Evolutionary conservation across 2,113 vertebrate genomes (phyloP).

Genomic region (Tricholaema leucomelas): DNA sequence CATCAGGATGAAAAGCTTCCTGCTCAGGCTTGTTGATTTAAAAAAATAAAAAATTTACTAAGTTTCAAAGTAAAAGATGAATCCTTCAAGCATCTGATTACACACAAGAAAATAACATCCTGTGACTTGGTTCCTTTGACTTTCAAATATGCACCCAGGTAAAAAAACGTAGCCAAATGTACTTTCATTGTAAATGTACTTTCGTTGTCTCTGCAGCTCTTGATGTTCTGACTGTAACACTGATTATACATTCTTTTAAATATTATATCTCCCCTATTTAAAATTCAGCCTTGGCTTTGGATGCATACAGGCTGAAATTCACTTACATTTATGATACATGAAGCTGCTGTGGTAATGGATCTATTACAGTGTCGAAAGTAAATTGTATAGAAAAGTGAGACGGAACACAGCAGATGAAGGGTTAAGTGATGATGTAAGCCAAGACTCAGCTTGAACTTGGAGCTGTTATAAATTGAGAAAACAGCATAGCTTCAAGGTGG

Average conservation of each 20-base stretch:
- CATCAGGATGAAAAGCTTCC: neutral
- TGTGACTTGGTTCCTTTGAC: neutral
- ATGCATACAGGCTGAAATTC: neutral
- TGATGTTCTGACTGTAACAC: neutral
- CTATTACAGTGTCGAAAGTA: neutral
- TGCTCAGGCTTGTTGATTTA: neutral
- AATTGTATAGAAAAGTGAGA: neutral
- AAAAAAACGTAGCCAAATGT: neutral
- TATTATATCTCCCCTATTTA: neutral
- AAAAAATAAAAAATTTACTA: neutral
- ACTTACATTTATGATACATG: neutral
- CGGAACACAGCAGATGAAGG: neutral
- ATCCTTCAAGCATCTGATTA: neutral
- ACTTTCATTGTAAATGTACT: neutral
- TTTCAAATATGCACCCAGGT: neutral
- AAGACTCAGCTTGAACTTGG: neutral
- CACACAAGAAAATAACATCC: neutral
- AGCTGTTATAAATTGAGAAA: constrained; percentile 1
- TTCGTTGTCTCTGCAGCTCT: neutral
- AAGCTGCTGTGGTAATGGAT: neutral
- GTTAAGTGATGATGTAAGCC: constrained; percentile 4
- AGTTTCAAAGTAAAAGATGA: neutral
- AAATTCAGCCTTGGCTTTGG: neutral
- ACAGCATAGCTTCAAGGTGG: neutral
- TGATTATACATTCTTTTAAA: neutral